Base-by-base conservation (phyloP, 2,113 vertebrate species). In the Columbina picui region DNA sequence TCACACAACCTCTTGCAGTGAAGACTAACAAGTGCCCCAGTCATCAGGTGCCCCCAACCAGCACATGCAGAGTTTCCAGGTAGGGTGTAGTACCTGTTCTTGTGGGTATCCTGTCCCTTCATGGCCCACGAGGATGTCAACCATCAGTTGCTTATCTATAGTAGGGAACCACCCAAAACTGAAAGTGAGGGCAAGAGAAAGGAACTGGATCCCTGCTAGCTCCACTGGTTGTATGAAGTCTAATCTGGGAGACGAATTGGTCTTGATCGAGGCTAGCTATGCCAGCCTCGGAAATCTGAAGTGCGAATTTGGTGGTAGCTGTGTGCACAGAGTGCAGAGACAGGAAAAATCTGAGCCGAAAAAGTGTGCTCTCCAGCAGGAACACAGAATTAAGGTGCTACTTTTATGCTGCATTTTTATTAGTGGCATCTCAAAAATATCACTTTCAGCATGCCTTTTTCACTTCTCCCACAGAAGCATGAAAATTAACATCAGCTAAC, bases 381-480 rank as follows among this genome's bases (percentile, higher is more conserved):
- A 95, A 67, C 78, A 70, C 71, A 56, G 76, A 84, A 77, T 47
- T 67, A 77, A 97, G 93, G 91, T 95, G 76, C 73, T 93, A 96
- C 86, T 93, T 96, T 89, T 89, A 87, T 95, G 83, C 94, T 95
- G 95, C 80, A 84, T 94, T 94, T 97, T 97, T 80, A 95, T 94
- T 95, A 96, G 93, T 74, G 79, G 55, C 70, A 59, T 95, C 94
- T 95, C 87, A 95, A 91, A 97, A 96, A 91, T 96, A 95, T 64
- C 84, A 47, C 93, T 96, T 96, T 85, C 94, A 96, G 78, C 87
- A 87, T 89, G 93, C 70, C 56, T 95, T 96, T 95, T 95, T 95
- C 94, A 96, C 96, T 95, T 96, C 94, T 96, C 94, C 94, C 95
- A 96, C 94, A 95, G 94, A 96, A 74, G 82, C 68, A 86, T 43